Evolutionary conservation across 2,113 vertebrate genomes (phyloP).

Genomic region (Epinephelus moara): DNA sequence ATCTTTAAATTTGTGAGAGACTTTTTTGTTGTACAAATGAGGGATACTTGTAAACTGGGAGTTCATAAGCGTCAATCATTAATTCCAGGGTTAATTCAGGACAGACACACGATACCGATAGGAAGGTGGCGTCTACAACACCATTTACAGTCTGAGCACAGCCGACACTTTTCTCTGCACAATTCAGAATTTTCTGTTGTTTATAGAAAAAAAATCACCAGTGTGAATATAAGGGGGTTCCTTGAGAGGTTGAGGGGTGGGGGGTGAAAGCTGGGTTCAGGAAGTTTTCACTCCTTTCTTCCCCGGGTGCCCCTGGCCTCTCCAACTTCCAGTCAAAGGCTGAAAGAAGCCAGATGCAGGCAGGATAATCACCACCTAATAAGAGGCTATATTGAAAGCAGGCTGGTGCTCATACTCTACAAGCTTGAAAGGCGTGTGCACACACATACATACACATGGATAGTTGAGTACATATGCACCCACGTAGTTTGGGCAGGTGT

Average conservation of each 20-base stretch:
- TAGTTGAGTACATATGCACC: slow-evolving; percentile 35
- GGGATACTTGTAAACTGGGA: not conserved
- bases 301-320: slow-evolving; percentile 74
- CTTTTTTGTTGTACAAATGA: slow-evolving; percentile 18
- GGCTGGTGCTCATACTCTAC: slow-evolving; percentile 68
- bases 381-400: slow-evolving; percentile 86
- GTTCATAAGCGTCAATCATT: not conserved
- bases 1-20: not conserved
- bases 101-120: not conserved
- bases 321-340: slow-evolving; percentile 72
- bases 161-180: not conserved
- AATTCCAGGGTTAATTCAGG: not conserved
- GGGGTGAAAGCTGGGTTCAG: slow-evolving; percentile 69
- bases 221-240: slow-evolving; percentile 17
- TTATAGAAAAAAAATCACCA: slow-evolving; percentile 22
- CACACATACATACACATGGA: slow-evolving; percentile 15
- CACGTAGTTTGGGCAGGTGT: slow-evolving; percentile 54
- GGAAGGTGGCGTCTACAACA: not conserved
- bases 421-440: slow-evolving; percentile 52
- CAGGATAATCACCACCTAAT: slow-evolving; percentile 86
- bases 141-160: not conserved
- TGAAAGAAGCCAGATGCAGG: slow-evolving; percentile 85
- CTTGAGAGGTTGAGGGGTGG: slow-evolving; percentile 43
- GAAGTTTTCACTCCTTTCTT: slow-evolving; percentile 84
- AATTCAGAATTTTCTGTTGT: slow-evolving; percentile 13